Conservation (phyloP, 2,888 invertebrate genomes). For the Drosophila buzzatii region DNA sequence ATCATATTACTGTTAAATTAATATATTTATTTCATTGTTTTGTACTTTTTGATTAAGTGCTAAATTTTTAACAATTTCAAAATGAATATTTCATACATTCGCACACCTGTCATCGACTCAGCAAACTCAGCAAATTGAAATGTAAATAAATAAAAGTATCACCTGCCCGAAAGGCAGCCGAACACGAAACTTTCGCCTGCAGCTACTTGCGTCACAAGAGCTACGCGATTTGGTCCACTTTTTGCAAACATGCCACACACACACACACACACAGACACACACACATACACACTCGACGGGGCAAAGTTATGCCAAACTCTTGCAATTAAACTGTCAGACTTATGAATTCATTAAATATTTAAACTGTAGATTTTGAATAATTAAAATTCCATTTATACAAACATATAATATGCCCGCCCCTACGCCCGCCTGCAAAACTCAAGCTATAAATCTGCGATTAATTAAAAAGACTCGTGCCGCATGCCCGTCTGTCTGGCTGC, state of each 20-base stretch:
- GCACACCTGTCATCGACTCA: conserved; percentile 14
- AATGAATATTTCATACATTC: conserved; percentile 1
- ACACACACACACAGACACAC: not conserved
- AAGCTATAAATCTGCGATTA: conserved; percentile 79
- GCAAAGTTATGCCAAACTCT: conserved; percentile 73
- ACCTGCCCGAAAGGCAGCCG: not conserved
- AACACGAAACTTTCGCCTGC: not conserved
- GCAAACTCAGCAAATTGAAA: conserved; percentile 43
- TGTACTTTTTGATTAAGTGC: not conserved
- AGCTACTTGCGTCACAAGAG: conserved; percentile 11
- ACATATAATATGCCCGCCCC: conserved; percentile 14
- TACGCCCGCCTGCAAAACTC: conserved; percentile 37
- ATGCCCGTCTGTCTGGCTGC: not conserved
- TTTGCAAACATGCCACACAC: not conserved
- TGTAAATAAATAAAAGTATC: conserved; percentile 63
- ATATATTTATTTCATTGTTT: too few relatives aligned
- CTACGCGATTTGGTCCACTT: conserved; percentile 19
- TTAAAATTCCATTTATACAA: conserved; percentile 76
- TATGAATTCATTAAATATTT: conserved; percentile 82
- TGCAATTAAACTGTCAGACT: conserved; percentile 80
- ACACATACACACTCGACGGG: not conserved
- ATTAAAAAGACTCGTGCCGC: conserved; percentile 63
- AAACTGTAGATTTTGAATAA: conserved; percentile 81
- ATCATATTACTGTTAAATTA: too few relatives aligned
- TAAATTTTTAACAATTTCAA: not conserved